phyloP scores from a whole-genome alignment of 1,140 invertebrate genomes.

The Hylaeus volcanicus region DNA sequence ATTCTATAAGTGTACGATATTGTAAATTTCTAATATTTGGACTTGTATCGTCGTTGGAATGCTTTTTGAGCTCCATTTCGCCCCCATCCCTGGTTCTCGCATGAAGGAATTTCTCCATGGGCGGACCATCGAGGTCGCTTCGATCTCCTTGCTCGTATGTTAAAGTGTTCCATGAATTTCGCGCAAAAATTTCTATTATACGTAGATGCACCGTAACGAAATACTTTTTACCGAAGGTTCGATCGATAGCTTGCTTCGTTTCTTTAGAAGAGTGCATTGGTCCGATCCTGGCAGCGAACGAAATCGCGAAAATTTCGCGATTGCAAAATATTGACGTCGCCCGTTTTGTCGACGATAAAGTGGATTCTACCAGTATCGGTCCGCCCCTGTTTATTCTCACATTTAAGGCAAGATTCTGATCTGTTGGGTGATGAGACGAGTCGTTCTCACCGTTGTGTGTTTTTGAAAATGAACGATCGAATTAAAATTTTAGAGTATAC shows the following conservation, averaged over 20 bases:
- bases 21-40: too few species aligned
- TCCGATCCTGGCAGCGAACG: background rate
- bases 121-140: constrained; percentile 19
- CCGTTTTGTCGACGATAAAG: too few species aligned
- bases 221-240: constrained; percentile 8
- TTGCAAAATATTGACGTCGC: background rate
- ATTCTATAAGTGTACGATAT: too few species aligned
- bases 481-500: too few species aligned
- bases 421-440: too few species aligned
- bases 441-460: too few species aligned
- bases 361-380: background rate
- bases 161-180: constrained; percentile 1
- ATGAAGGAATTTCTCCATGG: too few species aligned
- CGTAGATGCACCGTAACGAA: constrained; percentile 40
- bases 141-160: constrained; percentile 20
- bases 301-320: too few species aligned
- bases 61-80: too few species aligned
- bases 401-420: background rate
- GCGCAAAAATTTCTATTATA: constrained; percentile 30
- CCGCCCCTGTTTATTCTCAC: constrained; percentile 13
- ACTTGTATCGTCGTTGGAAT: too few species aligned
- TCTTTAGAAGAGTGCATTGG: background rate
- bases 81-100: too few species aligned
- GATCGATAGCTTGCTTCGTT: constrained; percentile 44
- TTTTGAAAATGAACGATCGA: too few species aligned